Evolutionary conservation across 2,888 invertebrate species (phyloP), one percentile per base, ranked within the genome.

Genomic region (Rutpela maculata): DNA sequence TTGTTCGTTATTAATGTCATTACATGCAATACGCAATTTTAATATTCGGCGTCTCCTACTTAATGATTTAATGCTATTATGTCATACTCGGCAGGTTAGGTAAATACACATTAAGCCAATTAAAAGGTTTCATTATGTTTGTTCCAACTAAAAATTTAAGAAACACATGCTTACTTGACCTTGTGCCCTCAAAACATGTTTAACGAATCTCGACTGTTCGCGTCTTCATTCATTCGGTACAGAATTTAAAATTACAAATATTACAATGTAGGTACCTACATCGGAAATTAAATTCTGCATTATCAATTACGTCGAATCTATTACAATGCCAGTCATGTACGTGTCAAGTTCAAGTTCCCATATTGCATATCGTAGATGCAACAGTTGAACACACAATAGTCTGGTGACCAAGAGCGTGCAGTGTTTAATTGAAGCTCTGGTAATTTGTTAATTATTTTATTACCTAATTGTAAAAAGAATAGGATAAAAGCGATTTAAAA

Each of bases 261-360:
- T 43, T 43, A 43, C 15, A 6, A n/a, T n/a, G 50, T n/a, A 50
- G 31, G 15, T 62, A 26, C 26, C 2, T 12, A 26, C 31, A 31
- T 17, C 62, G 38, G 31, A 66, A 75, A 63, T 73, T 56, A 65
- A 43, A 74, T 38, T 35, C 38, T 9, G 35, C 1, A 50, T 50
- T 50, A 11, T 12, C 11, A 43, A 15, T 43, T 12, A 43, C 15
- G 15, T 12, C 12, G 43, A n/a, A 19, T 18, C 15, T 55, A 56
- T 35, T 68, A 12, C 19, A 10, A 65, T 66, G 74, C 59, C 31
- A 70, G 71, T 71, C 63, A 72, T 55, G 63, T n/a, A n/a, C n/a
- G n/a, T 72, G 62, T 63, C 63, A 72, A 71, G 71, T 71, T 71
- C 71, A 71, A 17, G 50, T 43, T 38, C 60, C 1, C 19, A 18